Evolutionary conservation across 2,797 vertebrate genomes (phyloP).

Genomic region (Sebastes vulpes): DNA sequence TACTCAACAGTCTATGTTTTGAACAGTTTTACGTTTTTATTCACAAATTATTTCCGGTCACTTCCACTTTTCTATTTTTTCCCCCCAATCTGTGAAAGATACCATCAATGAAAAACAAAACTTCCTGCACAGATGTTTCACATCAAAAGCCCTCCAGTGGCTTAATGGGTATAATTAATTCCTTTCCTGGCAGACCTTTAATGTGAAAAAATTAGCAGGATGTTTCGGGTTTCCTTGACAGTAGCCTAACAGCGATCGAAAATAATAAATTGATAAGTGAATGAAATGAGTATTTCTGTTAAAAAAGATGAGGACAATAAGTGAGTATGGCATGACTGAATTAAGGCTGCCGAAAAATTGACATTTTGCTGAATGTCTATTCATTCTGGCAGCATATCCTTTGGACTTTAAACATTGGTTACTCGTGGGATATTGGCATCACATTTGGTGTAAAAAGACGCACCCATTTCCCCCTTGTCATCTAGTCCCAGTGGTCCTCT

Average conservation of each 20-base stretch:
- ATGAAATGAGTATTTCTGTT: not conserved
- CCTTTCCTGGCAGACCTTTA: not conserved
- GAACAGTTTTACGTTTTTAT: not conserved
- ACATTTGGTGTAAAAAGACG: not conserved
- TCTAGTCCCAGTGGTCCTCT: constrained; percentile 18
- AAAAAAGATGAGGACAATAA: not conserved
- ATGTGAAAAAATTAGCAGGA: not conserved
- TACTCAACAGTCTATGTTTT: not conserved
- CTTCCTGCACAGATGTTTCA: constrained; percentile 4
- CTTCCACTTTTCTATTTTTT: not conserved
- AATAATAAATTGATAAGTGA: not conserved
- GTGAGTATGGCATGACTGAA: not conserved
- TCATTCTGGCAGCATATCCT: not conserved
- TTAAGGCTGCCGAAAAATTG: too few relatives aligned
- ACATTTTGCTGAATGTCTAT: not conserved
- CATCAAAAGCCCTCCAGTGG: not conserved
- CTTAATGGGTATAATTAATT: not conserved
- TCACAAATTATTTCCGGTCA: not conserved
- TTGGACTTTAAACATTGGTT: not conserved
- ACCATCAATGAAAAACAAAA: not conserved
- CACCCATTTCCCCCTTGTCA: not conserved
- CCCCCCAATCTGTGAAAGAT: not conserved
- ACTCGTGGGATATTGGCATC: not conserved
- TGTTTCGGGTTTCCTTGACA: not conserved
- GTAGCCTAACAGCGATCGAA: not conserved